Base-by-base conservation (phyloP, 2,797 vertebrate species). In the Channa striata region DNA sequence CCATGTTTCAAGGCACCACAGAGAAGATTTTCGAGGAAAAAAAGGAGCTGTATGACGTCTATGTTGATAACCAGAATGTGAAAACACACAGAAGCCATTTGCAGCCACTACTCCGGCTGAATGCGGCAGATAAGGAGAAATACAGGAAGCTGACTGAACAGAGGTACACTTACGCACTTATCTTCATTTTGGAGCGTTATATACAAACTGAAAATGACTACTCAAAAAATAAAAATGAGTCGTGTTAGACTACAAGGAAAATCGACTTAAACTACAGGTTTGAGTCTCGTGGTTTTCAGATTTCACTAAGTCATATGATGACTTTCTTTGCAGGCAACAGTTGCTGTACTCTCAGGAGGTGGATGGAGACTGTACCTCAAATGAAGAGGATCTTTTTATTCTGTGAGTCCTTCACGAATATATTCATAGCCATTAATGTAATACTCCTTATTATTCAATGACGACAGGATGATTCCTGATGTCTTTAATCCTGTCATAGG, bases 11-110 rank as follows among this genome's bases (percentile, higher is more conserved):
- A 99, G 97, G 98, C 90, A 99, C 98, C 58, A 99, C 97, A 1
- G 97, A 99, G 93, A 99, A 99, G 94, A 99, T 99, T 48, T 99
- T 99, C 42, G 97, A 98, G 91, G 96, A 98, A 79, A 99, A 99
- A 84, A 96, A 91, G 70, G 96, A 96, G 36, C 94, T 99, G 37
- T 99, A 99, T 0, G 97, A 99, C 1, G 95, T 99, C 17, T 99
- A 98, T 0, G 91, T 99, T 30, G 97, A 99, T 65, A 99, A 99
- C 93, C 98, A 99, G 94, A 99, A 99, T n/a, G 98, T 99, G 89
- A 98, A 95, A 93, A 98, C 96, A 0, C 97, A 99, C 90, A 94
- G 94, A 0, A 96, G 95, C 64, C 95, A 95, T 50, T 84, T 99
- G 84, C 96, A 97, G 54, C 95, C 96, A 0, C 91, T 99, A 83